Evolutionary conservation across 2,113 vertebrate species (phyloP).

Genomic region (Malurus elegans): DNA sequence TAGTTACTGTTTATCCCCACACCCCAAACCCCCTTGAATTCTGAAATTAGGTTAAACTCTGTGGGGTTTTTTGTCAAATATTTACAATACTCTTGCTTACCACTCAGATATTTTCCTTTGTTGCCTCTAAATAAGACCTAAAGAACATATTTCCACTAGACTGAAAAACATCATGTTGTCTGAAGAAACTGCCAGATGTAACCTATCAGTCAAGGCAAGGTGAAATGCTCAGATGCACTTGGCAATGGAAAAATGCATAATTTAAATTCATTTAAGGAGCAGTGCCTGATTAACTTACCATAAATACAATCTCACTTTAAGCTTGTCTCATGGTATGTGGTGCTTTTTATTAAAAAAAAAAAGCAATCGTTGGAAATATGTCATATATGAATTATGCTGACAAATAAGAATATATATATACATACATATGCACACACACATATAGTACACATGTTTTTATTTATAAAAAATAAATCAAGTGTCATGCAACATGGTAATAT

Average conservation of each 20-base stretch:
- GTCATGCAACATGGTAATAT: neutral
- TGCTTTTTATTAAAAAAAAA: neutral
- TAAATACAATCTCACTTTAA: neutral
- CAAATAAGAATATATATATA: neutral
- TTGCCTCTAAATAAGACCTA: neutral
- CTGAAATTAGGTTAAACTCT: neutral
- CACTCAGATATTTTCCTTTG: neutral
- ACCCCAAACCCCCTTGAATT: neutral
- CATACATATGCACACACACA: rapidly evolving
- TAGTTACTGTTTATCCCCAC: neutral
- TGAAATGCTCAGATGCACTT: neutral
- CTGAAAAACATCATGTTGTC: neutral
- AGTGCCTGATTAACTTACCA: neutral
- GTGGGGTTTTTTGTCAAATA: rapidly evolving
- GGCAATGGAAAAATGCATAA: neutral
- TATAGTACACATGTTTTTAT: neutral
- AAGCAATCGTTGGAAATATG: neutral
- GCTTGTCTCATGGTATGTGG: neutral
- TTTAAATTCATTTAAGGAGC: neutral
- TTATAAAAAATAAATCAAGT: neutral
- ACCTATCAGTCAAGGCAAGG: neutral
- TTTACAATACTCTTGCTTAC: neutral
- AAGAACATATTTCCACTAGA: neutral
- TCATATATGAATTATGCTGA: neutral
- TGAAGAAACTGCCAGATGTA: neutral